A percentile compares a stretch with the other conserved stretches of the same genome.
Conservation (phyloP, 64 coral and sea anemone genomes). For the Montipora cactus region DNA sequence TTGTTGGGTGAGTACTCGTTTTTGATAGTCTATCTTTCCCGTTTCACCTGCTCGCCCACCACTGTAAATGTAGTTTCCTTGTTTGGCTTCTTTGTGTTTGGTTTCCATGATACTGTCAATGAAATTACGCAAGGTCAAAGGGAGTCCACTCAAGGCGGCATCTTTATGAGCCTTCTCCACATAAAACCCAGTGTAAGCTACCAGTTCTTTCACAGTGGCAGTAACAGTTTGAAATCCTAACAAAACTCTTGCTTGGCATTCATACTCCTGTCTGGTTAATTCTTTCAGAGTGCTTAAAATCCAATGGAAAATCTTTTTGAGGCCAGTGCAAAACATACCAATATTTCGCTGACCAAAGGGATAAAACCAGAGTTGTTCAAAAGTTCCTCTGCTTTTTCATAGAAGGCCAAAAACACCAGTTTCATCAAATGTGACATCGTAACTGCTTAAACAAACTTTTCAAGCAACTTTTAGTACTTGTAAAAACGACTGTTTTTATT, state of each 20-base stretch:
- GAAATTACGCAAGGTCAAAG: slow-evolving; percentile 37
- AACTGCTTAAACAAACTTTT: slow-evolving; percentile 56
- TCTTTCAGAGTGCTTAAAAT: slow-evolving; percentile 15
- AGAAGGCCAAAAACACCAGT: slow-evolving; percentile 38
- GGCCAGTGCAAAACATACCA: slow-evolving; percentile 37
- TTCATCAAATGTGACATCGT: slow-evolving; percentile 65
- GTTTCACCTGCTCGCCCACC: slow-evolving; percentile 35
- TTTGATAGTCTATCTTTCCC: slow-evolving; percentile 46
- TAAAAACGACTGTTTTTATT: slow-evolving; percentile 54
- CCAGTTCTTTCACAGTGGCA: slow-evolving; percentile 58
- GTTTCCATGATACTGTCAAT: slow-evolving; percentile 59
- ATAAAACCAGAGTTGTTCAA: slow-evolving; percentile 51
- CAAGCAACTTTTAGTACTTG: slow-evolving; percentile 47
- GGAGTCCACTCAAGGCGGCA: slow-evolving; percentile 33
- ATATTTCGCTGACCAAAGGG: slow-evolving; percentile 11
- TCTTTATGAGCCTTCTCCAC: slow-evolving; percentile 48
- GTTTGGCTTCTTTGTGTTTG: slow-evolving; percentile 49
- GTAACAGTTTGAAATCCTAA: slow-evolving; percentile 61
- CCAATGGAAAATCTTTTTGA: not conserved
- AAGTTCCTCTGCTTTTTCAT: slow-evolving; percentile 50
- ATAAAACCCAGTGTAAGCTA: slow-evolving; percentile 27
- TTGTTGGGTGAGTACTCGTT: slow-evolving; percentile 42
- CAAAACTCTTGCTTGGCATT: slow-evolving; percentile 24
- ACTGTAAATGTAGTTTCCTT: slow-evolving; percentile 51
- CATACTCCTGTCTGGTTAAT: slow-evolving; percentile 11